Evolutionary conservation across 2,797 vertebrate genomes (phyloP).

Genomic region (Enteromius paludinosus): DNA sequence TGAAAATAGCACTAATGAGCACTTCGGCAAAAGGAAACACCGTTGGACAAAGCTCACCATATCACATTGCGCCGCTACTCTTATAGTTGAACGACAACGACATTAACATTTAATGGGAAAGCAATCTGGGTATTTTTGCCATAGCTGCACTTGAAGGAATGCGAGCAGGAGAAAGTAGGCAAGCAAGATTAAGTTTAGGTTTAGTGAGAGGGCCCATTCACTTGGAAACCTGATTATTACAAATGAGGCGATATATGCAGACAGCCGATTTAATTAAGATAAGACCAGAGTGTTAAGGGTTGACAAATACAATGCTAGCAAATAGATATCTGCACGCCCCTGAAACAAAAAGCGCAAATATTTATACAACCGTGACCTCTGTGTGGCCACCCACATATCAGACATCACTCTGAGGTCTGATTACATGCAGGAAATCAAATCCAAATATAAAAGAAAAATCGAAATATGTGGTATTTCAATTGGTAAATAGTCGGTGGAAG

Average conservation of each 20-base stretch:
- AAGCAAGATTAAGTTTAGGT: slow-evolving; percentile 46
- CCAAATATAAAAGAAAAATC: slow-evolving; percentile 1
- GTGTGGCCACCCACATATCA: neutral
- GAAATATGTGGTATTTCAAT: neutral
- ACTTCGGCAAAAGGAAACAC: neutral
- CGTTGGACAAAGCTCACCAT: neutral
- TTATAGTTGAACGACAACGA: neutral
- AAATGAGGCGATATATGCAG: slow-evolving; percentile 14
- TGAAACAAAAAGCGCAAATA: slow-evolving; percentile 14
- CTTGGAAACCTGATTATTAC: slow-evolving; percentile 56
- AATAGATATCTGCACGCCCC: neutral
- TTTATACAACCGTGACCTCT: slow-evolving; percentile 12
- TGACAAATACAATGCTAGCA: neutral
- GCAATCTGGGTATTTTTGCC: slow-evolving; percentile 16
- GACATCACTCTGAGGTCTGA: neutral
- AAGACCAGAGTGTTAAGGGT: slow-evolving; percentile 23
- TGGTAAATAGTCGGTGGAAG: neutral
- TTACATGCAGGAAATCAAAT: neutral
- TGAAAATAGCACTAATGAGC: slow-evolving; percentile 2
- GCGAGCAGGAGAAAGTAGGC: slow-evolving; percentile 17
- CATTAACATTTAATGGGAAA: slow-evolving; percentile 30
- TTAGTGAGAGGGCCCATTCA: slow-evolving; percentile 44
- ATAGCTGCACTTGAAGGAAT: slow-evolving; percentile 12
- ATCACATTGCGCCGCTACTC: slow-evolving; percentile 11
- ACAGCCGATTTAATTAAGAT: slow-evolving; percentile 54